Conservation (phyloP, 2,113 vertebrate genomes). For the Abramis brama region DNA sequence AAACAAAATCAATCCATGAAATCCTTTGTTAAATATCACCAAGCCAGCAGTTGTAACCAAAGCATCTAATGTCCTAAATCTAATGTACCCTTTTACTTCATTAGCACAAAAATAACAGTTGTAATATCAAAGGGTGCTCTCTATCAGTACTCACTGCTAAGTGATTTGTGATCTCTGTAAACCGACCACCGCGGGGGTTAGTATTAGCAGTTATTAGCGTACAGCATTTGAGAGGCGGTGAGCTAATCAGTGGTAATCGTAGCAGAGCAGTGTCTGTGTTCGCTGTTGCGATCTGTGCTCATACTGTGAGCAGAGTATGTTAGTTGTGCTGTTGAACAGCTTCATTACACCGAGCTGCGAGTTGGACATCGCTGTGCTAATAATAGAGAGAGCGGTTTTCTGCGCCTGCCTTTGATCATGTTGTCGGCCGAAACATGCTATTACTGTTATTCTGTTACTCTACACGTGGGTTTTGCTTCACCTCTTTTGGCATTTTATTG, state of each 20-base stretch:
- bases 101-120: slow-evolving; percentile 26
- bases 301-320: slow-evolving; percentile 7
- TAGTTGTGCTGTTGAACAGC: not conserved
- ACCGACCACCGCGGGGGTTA: not conserved
- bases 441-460: not conserved
- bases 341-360: slow-evolving; percentile 8
- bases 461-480: not conserved
- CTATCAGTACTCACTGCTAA: not conserved
- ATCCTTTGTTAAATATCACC: slow-evolving; percentile 28
- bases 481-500: not conserved
- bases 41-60: slow-evolving; percentile 18
- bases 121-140: slow-evolving; percentile 34
- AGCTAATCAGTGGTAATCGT: slow-evolving; percentile 48
- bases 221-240: slow-evolving; percentile 38
- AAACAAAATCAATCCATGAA: slow-evolving; percentile 17
- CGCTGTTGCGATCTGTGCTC: slow-evolving; percentile 22
- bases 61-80: not conserved
- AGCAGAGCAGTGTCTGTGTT: not conserved
- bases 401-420: not conserved
- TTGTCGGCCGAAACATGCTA: not conserved
- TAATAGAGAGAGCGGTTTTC: slow-evolving; percentile 12
- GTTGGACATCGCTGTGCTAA: slow-evolving; percentile 26
- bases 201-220: slow-evolving; percentile 36
- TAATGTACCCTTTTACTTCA: slow-evolving; percentile 21
- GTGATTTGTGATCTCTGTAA: slow-evolving; percentile 15